Evolutionary conservation across 2,113 vertebrate genomes (phyloP).

Genomic region (Apteryx owenii): DNA sequence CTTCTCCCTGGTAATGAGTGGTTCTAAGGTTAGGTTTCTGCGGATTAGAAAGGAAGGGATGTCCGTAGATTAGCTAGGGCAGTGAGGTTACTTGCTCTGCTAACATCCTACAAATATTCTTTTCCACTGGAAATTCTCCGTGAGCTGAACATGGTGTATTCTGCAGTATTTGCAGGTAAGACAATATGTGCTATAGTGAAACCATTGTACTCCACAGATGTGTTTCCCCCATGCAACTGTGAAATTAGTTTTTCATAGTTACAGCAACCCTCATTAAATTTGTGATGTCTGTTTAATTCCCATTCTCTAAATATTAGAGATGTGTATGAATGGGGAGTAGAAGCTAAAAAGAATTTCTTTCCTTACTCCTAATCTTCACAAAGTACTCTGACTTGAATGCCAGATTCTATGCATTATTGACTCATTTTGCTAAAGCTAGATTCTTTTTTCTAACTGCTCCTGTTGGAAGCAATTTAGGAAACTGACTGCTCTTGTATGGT

Average conservation of each 20-base stretch:
- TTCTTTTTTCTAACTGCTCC: not conserved
- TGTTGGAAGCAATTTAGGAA: not conserved
- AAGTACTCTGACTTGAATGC: not conserved
- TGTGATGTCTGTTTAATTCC: not conserved
- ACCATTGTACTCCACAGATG: not conserved
- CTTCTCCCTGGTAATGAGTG: constrained; percentile 46
- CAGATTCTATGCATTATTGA: not conserved
- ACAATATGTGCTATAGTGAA: not conserved
- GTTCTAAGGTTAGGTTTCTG: constrained; percentile 63
- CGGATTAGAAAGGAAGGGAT: constrained; percentile 80
- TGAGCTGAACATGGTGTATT: not conserved
- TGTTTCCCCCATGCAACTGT: not conserved
- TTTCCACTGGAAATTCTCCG: constrained; percentile 18
- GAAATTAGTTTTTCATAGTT: not conserved
- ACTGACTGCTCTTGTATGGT: not conserved
- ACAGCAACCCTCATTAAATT: not conserved
- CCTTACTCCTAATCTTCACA: not conserved
- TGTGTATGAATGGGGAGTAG: not conserved
- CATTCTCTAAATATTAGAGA: not conserved
- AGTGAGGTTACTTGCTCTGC: constrained; percentile 66
- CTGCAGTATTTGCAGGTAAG: constrained; percentile 69
- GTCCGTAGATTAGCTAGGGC: constrained; percentile 71
- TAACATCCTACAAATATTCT: constrained; percentile 8
- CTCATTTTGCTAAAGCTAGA: not conserved
- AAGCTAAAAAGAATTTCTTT: not conserved